These are phyloP conservation scores for Oithona nana DNA, from an alignment of 2,888 invertebrate genomes.

Conservation along the genomic window DNA sequence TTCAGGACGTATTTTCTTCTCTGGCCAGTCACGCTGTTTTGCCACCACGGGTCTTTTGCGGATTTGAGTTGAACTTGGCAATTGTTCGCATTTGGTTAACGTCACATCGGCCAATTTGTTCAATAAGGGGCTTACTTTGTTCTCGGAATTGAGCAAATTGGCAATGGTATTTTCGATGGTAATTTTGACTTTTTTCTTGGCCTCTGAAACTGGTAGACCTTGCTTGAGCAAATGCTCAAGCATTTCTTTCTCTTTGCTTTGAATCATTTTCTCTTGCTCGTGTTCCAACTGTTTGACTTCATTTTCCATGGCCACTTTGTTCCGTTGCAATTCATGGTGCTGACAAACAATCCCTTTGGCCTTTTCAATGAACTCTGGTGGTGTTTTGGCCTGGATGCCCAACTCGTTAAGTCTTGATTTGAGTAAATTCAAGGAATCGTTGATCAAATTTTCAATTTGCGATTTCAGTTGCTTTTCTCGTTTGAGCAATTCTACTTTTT, in stretches of 20 bases:
- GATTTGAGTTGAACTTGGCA: not conserved
- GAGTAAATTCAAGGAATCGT: constrained; percentile 70
- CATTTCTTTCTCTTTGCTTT: constrained; percentile 52
- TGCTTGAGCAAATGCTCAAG: constrained; percentile 39
- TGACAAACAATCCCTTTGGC: constrained; percentile 56
- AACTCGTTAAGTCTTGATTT: constrained; percentile 78
- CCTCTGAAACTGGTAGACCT: constrained; percentile 23
- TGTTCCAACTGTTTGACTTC: constrained; percentile 50
- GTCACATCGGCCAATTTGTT: constrained; percentile 11
- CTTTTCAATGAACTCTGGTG: constrained; percentile 28
- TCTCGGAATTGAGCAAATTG: too few species aligned
- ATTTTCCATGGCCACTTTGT: constrained; percentile 63
- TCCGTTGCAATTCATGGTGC: constrained; percentile 76
- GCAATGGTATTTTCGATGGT: not conserved
- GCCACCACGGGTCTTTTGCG: not conserved
- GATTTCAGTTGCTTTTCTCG: constrained; percentile 77
- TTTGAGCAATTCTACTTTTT: constrained; percentile 58
- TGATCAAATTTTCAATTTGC: constrained; percentile 74
- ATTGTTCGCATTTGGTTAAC: not conserved
- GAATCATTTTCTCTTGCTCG: constrained; percentile 50
- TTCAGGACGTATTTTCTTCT: not conserved
- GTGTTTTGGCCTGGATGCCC: constrained; percentile 40
- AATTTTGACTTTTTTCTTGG: not conserved
- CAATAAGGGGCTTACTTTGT: not conserved
- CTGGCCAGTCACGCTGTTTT: constrained; percentile 1